Conservation (phyloP, 2,888 invertebrate genomes). For the Oegoconia quadripuncta region DNA sequence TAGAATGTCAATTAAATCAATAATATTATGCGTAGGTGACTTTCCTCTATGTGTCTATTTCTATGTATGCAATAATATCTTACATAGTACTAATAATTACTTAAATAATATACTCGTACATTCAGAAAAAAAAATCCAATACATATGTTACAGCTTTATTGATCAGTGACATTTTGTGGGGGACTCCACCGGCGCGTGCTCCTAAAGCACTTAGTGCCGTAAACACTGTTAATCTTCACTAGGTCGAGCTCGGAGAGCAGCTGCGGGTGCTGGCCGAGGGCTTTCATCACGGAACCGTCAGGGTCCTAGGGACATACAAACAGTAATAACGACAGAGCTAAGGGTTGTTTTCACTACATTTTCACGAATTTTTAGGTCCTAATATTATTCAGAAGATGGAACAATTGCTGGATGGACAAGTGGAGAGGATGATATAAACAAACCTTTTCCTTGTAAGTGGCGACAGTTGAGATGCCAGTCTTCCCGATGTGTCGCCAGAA, state of each 20-base stretch:
- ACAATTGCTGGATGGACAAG: not conserved
- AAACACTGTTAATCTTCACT: conserved; percentile 62
- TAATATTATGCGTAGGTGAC: too few relatives aligned
- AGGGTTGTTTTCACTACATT: too few relatives aligned
- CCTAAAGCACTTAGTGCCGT: conserved; percentile 47
- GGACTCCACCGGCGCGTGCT: not conserved
- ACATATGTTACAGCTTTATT: too few relatives aligned
- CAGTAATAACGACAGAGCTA: not conserved
- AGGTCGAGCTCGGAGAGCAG: conserved; percentile 54
- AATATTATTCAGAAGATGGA: too few relatives aligned
- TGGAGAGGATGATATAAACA: not conserved
- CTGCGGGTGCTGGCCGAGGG: conserved; percentile 48
- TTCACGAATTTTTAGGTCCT: too few relatives aligned
- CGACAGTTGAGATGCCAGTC: conserved; percentile 59
- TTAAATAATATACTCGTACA: too few relatives aligned
- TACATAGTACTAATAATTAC: too few relatives aligned
- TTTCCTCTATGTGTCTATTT: too few relatives aligned
- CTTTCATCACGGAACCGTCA: conserved; percentile 52
- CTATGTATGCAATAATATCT: too few relatives aligned
- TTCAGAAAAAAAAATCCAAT: too few relatives aligned
- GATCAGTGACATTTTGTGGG: too few relatives aligned
- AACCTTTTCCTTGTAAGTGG: conserved; percentile 57
- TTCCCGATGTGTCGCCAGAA: conserved; percentile 59
- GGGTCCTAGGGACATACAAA: conserved; percentile 47
- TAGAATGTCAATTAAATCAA: too few relatives aligned